phyloP scores from a whole-genome alignment of 2,797 vertebrate species.

The Pangasius krempfi region DNA sequence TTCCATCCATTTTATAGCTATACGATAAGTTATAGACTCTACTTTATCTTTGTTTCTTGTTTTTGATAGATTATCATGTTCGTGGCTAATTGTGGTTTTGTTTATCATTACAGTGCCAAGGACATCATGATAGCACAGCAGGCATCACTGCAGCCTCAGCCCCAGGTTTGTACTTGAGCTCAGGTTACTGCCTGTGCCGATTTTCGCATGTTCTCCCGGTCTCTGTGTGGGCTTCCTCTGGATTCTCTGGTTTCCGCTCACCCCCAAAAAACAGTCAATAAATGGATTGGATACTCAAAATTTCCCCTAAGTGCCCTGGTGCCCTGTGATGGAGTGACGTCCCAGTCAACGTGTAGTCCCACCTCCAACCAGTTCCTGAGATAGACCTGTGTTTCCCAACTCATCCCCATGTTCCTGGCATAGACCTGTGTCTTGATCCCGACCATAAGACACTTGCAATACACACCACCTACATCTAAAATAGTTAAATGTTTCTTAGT shows the following conservation, averaged over 20 bases:
- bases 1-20: not conserved
- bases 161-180: not conserved
- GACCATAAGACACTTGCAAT: not conserved
- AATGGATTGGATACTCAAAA: not conserved
- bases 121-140: not conserved
- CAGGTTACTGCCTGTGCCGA: not conserved
- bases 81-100: not conserved
- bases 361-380: not conserved
- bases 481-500: not conserved
- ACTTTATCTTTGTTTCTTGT: not conserved
- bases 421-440: not conserved
- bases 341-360: not conserved
- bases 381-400: not conserved
- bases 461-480: not conserved
- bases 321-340: not conserved
- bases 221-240: not conserved
- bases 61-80: not conserved
- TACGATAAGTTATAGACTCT: not conserved
- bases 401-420: not conserved
- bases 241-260: not conserved
- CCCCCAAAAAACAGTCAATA: not conserved
- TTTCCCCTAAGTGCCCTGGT: not conserved
- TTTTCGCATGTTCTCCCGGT: not conserved
- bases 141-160: not conserved
- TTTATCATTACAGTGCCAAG: not conserved